These are phyloP conservation scores for Montipora efflorescens DNA, from an alignment of 64 coral and sea anemone genomes.

Conservation along the genomic window DNA sequence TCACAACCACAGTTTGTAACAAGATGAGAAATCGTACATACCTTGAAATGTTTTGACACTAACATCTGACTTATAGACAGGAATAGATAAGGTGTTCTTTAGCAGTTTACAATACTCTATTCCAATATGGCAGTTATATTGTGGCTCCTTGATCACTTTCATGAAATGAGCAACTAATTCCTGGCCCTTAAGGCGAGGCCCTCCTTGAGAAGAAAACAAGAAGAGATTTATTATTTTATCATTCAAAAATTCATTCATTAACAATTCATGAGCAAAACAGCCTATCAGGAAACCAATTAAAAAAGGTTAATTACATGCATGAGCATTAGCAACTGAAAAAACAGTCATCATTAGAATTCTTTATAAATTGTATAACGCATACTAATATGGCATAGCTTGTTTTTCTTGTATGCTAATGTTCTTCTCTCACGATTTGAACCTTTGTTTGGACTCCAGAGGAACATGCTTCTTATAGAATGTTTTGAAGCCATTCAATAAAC, in stretches of 20 bases:
- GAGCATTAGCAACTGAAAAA: too few relatives aligned
- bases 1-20: neutral
- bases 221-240: too few relatives aligned
- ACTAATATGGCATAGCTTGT: too few relatives aligned
- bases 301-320: neutral
- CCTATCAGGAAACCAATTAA: neutral
- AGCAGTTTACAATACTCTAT: slow-evolving; percentile 61
- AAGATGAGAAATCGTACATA: neutral
- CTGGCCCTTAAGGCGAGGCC: slow-evolving; percentile 50
- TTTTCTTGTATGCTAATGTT: too few relatives aligned
- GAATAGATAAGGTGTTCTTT: slow-evolving; percentile 48
- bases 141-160: slow-evolving; percentile 30
- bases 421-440: too few relatives aligned
- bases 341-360: too few relatives aligned
- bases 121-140: slow-evolving; percentile 31
- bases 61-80: slow-evolving; percentile 41
- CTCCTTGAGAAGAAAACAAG: neutral
- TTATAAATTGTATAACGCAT: too few relatives aligned
- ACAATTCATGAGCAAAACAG: too few relatives aligned
- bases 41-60: slow-evolving; percentile 51
- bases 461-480: too few relatives aligned
- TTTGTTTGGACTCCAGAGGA: too few relatives aligned
- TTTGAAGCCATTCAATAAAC: too few relatives aligned
- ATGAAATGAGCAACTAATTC: slow-evolving; percentile 56
- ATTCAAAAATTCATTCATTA: too few relatives aligned